These are phyloP conservation scores for Eonycteris spelaea DNA, from an alignment of 2,113 vertebrate genomes.

Conservation along the genomic window DNA sequence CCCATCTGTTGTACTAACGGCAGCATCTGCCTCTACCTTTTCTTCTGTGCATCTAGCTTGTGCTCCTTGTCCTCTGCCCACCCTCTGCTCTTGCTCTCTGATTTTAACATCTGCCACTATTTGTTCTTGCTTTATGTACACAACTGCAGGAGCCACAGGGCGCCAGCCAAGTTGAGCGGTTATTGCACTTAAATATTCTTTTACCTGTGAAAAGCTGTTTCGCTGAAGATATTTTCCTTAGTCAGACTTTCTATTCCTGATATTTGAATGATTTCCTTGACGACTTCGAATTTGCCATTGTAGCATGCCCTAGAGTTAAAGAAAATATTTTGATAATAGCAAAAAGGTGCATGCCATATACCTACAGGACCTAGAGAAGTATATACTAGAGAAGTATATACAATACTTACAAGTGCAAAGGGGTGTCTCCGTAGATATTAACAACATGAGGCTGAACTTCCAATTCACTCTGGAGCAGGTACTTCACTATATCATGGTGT, in stretches of 20 bases:
- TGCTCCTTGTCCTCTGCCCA: neutral
- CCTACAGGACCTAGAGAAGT: accelerated
- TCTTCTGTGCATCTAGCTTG: accelerated
- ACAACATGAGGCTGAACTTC: conserved; percentile 91
- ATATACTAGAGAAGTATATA: accelerated
- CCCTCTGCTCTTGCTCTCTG: neutral
- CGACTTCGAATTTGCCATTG: conserved; percentile 90
- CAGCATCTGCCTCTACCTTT: conserved; percentile 27
- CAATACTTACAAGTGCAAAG: conserved; percentile 90
- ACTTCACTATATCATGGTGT: conserved; percentile 88
- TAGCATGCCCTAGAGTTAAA: conserved; percentile 90
- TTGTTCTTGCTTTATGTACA: conserved; percentile 27
- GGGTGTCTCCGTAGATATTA: conserved; percentile 96
- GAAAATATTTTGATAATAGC: neutral
- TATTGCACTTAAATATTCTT: neutral
- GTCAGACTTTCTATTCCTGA: conserved; percentile 92
- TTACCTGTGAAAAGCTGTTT: conserved; percentile 95
- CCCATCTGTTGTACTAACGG: conserved; percentile 58
- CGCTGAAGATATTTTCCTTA: conserved; percentile 98
- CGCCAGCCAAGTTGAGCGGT: neutral
- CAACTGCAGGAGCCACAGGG: neutral
- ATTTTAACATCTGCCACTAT: conserved; percentile 47
- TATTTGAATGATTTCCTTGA: conserved; percentile 90
- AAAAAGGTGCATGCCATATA: neutral
- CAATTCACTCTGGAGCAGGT: conserved; percentile 88